Percentiles rank a stretch among this genome's conserved stretches.
phyloP scores from a whole-genome alignment of 2,888 invertebrate species.

The Auanema sp. region DNA sequence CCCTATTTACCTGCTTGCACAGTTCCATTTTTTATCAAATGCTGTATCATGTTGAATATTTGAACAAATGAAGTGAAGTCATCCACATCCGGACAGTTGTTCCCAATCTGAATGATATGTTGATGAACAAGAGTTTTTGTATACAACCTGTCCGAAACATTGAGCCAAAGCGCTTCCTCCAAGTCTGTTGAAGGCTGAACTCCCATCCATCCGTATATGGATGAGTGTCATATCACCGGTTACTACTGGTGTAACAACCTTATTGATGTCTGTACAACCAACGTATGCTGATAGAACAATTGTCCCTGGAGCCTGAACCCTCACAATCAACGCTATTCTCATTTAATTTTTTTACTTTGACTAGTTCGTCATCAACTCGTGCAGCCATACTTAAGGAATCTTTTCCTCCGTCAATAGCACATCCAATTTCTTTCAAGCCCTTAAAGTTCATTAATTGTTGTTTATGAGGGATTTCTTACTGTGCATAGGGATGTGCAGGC shows the following conservation, averaged over 20 bases:
- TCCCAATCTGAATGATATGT: slow-evolving; percentile 70
- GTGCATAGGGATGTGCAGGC: slow-evolving; percentile 86
- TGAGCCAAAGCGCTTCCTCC: slow-evolving; percentile 93
- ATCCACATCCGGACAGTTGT: slow-evolving; percentile 80
- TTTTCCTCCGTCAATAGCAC: slow-evolving; percentile 94
- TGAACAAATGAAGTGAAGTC: slow-evolving; percentile 73
- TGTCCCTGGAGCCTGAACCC: slow-evolving; percentile 74
- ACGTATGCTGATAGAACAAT: slow-evolving; percentile 94
- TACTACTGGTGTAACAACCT: slow-evolving; percentile 77
- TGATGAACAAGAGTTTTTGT: no score
- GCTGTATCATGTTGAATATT: slow-evolving; percentile 83
- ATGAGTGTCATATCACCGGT: slow-evolving; percentile 71
- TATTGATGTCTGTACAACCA: slow-evolving; percentile 85
- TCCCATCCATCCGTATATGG: slow-evolving; percentile 77
- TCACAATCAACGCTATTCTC: neutral
- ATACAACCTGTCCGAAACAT: slow-evolving; percentile 75
- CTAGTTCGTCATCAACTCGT: slow-evolving; percentile 71
- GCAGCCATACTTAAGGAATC: slow-evolving; percentile 97
- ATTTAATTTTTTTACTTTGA: slow-evolving; percentile 25
- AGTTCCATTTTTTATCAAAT: slow-evolving; percentile 67
- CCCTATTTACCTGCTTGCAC: slow-evolving; percentile 33
- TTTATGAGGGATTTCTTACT: slow-evolving; percentile 39
- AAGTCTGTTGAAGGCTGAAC: slow-evolving; percentile 70
- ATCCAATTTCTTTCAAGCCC: slow-evolving; percentile 70
- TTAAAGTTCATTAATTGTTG: neutral